Evolutionary conservation across 2,113 vertebrate species (phyloP).

Genomic region (Cettia cetti): DNA sequence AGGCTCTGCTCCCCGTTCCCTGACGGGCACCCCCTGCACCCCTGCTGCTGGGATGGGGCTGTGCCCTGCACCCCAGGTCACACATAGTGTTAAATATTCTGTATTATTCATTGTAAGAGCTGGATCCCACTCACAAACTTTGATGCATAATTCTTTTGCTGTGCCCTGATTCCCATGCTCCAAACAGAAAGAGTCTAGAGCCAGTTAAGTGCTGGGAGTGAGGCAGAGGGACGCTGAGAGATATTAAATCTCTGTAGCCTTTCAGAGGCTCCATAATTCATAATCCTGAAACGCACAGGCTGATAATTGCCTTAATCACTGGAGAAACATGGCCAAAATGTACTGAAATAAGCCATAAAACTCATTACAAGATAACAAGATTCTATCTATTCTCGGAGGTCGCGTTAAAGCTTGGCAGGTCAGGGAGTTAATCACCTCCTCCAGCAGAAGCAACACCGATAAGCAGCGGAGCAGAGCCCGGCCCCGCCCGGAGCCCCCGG

Average conservation of each 20-base stretch:
- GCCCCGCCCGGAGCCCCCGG: background rate
- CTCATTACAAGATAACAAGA: slow-evolving; percentile 81
- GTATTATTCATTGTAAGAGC: background rate
- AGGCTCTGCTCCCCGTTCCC: background rate
- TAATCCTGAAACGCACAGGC: slow-evolving; percentile 69
- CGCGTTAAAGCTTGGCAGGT: slow-evolving; percentile 61
- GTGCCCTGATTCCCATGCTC: background rate
- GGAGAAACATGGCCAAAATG: slow-evolving; percentile 74
- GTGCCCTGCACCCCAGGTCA: accelerated
- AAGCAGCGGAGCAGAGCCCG: background rate
- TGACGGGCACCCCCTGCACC: background rate
- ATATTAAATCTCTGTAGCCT: slow-evolving; percentile 40
- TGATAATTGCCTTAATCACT: slow-evolving; percentile 77
- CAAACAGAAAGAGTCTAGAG: background rate
- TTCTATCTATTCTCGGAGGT: slow-evolving; percentile 76
- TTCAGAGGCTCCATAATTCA: slow-evolving; percentile 69
- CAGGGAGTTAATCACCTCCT: slow-evolving; percentile 74
- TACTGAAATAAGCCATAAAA: slow-evolving; percentile 79
- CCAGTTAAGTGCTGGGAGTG: background rate
- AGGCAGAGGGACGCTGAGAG: background rate
- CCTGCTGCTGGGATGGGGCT: background rate
- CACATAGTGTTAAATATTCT: accelerated
- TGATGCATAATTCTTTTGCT: background rate
- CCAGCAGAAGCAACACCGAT: slow-evolving; percentile 16
- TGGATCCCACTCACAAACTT: background rate